Conservation (phyloP, 37 sponge, comb jelly and placozoan species). For the Spongilla lacustris region DNA sequence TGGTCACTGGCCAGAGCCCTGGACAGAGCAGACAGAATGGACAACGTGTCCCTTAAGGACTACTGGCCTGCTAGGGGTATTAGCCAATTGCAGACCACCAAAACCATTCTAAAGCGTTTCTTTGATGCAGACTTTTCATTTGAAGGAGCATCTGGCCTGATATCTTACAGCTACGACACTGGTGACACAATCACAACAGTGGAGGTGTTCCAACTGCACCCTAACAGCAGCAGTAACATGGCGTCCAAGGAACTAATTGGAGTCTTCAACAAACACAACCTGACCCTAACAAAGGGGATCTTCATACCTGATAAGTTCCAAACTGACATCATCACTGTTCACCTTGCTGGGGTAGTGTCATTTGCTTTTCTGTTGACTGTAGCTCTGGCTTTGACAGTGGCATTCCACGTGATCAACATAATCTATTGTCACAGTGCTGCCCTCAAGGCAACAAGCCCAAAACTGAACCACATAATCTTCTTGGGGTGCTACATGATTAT, state of each 20-base stretch:
- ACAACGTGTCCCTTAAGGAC: background rate
- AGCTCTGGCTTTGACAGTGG: background rate
- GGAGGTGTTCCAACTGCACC: background rate
- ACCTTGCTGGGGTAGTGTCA: background rate
- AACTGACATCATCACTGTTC: background rate
- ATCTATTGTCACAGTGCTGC: background rate
- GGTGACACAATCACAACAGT: background rate
- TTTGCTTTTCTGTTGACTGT: background rate
- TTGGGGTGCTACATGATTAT: background rate
- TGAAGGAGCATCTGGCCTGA: background rate
- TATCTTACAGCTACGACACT: background rate
- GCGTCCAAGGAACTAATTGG: background rate
- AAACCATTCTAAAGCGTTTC: background rate
- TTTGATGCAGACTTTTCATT: background rate
- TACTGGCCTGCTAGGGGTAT: background rate
- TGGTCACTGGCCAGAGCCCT: conserved; percentile 39
- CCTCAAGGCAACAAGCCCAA: background rate
- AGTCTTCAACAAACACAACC: background rate
- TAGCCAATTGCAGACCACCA: background rate
- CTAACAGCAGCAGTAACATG: background rate
- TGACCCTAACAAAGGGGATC: background rate
- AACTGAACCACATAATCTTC: background rate
- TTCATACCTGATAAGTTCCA: background rate
- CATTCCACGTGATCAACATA: background rate
- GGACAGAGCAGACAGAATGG: background rate